phyloP scores from a whole-genome alignment of 1,140 invertebrate species.

The Drosophila prosaltans region DNA sequence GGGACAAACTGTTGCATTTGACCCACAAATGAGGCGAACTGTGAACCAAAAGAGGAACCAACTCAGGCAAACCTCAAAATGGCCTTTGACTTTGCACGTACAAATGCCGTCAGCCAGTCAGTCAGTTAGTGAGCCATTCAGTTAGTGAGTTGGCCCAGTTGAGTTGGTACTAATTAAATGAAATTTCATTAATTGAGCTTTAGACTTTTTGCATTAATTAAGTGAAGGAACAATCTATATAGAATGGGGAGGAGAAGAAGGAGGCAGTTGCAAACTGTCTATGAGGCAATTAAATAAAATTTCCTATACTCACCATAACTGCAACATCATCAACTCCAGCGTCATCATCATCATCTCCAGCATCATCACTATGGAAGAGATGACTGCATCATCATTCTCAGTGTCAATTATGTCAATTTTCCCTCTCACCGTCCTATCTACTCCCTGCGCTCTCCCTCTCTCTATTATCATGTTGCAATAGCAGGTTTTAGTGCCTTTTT shows the following conservation, averaged over 20 bases:
- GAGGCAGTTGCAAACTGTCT: constrained; percentile 13
- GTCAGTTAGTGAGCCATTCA: constrained; percentile 8
- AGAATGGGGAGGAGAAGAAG: neutral
- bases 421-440: neutral
- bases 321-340: constrained; percentile 52
- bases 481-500: neutral
- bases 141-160: constrained; percentile 8
- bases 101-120: constrained; percentile 44
- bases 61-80: constrained; percentile 37
- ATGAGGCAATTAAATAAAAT: constrained; percentile 56
- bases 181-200: constrained; percentile 76
- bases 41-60: constrained; percentile 33
- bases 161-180: constrained; percentile 61
- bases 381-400: constrained; percentile 57
- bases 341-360: constrained; percentile 34
- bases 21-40: constrained; percentile 68
- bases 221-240: constrained; percentile 6
- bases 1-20: constrained; percentile 63
- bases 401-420: constrained; percentile 70
- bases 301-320: constrained; percentile 39
- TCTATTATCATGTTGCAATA: constrained; percentile 22
- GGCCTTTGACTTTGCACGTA: constrained; percentile 61
- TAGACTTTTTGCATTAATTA: constrained; percentile 59
- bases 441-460: neutral
- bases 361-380: neutral